A percentile compares a stretch with the other conserved stretches of the same genome.
Evolutionary conservation across 1,140 invertebrate species (phyloP).

Genomic region (Goniozus legneri): DNA sequence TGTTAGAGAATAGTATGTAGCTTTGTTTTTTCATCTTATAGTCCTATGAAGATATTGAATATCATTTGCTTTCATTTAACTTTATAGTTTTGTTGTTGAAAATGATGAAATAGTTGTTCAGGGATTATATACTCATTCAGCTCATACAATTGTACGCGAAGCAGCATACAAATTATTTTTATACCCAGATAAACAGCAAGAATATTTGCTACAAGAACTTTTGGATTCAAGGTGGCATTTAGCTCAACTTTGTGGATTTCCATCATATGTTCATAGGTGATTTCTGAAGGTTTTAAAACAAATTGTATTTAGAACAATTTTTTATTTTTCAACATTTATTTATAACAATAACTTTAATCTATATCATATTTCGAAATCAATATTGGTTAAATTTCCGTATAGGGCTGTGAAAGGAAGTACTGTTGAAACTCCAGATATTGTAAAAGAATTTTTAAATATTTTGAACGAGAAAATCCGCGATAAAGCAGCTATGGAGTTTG

Average conservation of each 20-base stretch:
- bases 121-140: slow-evolving; percentile 79
- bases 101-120: slow-evolving; percentile 71
- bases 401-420: slow-evolving; percentile 85
- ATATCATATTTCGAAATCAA: slow-evolving; percentile 3
- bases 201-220: slow-evolving; percentile 69
- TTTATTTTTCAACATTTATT: too few species aligned
- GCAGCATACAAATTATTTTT: slow-evolving; percentile 85
- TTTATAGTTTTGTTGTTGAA: slow-evolving; percentile 68
- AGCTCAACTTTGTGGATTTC: slow-evolving; percentile 82
- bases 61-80: not conserved
- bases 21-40: slow-evolving; percentile 9
- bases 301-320: not conserved
- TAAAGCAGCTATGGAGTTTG: slow-evolving; percentile 68
- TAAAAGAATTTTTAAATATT: slow-evolving; percentile 75
- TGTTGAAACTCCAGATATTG: slow-evolving; percentile 75
- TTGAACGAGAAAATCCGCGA: slow-evolving; percentile 68
- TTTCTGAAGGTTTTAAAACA: slow-evolving; percentile 11
- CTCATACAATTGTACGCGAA: slow-evolving; percentile 77
- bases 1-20: slow-evolving; percentile 66
- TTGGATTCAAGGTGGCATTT: slow-evolving; percentile 72
- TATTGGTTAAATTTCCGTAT: slow-evolving; percentile 4
- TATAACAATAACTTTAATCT: slow-evolving; percentile 2
- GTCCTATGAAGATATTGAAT: not conserved
- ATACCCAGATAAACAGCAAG: slow-evolving; percentile 74
- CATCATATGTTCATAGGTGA: slow-evolving; percentile 80